Percentiles rank a stretch among this genome's conserved stretches.
Evolutionary conservation across 2,888 invertebrate genomes (phyloP).

Genomic region (Teleogryllus oceanicus): DNA sequence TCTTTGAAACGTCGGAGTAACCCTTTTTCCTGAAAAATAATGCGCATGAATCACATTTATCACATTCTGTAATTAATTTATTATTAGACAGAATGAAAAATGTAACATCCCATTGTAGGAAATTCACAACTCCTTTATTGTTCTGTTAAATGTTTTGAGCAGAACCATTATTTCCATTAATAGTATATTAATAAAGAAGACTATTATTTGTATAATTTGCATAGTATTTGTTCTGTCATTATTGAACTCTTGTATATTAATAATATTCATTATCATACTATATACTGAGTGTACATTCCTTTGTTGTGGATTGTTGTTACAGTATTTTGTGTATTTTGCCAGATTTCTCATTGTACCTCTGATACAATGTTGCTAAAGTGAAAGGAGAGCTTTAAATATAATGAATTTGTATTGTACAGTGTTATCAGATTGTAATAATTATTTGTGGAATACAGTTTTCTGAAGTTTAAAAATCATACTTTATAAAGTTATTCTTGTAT

Average conservation of each 20-base stretch:
- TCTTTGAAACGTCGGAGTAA: slow-evolving; percentile 51
- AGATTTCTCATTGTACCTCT: neutral
- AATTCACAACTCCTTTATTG: too few species aligned
- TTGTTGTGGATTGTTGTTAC: neutral
- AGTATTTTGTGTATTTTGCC: neutral
- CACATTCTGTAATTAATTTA: slow-evolving; percentile 20
- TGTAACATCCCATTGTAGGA: too few species aligned
- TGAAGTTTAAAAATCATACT: too few species aligned
- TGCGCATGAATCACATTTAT: slow-evolving; percentile 26
- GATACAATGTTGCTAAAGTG: neutral
- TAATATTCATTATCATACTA: neutral
- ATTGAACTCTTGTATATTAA: neutral
- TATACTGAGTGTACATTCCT: neutral
- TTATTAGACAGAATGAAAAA: too few species aligned
- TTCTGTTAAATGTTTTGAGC: too few species aligned
- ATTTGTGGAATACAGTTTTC: neutral
- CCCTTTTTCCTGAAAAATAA: slow-evolving; percentile 48
- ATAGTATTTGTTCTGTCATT: neutral
- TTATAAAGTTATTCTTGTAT: too few species aligned
- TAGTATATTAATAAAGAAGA: too few species aligned
- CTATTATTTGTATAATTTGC: too few species aligned
- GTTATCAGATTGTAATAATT: neutral
- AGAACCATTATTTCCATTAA: too few species aligned
- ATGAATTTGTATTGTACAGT: neutral
- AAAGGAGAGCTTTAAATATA: neutral